Evolutionary conservation across 2,113 vertebrate species (phyloP).

Genomic region (Salminus brasiliensis): DNA sequence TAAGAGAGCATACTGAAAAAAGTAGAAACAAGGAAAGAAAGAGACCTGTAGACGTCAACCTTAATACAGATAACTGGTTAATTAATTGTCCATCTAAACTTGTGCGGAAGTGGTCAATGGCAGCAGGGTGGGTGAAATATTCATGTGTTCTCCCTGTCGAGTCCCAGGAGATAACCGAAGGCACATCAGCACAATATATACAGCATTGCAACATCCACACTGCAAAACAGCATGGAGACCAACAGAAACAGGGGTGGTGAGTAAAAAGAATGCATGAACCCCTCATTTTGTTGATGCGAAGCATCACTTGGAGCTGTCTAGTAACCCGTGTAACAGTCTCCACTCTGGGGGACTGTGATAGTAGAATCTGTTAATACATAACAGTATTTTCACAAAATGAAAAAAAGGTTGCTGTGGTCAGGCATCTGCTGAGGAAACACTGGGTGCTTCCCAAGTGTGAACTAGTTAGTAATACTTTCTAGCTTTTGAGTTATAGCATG

Average conservation of each 20-base stretch:
- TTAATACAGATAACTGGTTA: conserved; percentile 11
- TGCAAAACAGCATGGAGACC: background rate
- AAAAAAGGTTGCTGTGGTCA: no score
- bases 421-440: no score
- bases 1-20: background rate
- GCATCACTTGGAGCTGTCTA: no score
- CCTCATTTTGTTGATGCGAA: background rate
- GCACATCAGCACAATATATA: conserved; percentile 4
- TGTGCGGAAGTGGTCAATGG: conserved; percentile 29
- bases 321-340: no score
- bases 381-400: no score
- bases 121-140: conserved; percentile 44
- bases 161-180: conserved; percentile 21
- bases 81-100: background rate
- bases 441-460: no score
- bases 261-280: background rate
- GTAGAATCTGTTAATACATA: no score
- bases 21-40: background rate
- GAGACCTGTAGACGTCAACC: background rate
- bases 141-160: conserved; percentile 17
- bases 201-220: background rate
- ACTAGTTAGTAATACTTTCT: no score
- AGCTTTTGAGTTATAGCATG: no score
- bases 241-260: background rate
- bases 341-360: no score